Conservation (phyloP, 2,888 invertebrate species). For the Drosophila nigritarsus region DNA sequence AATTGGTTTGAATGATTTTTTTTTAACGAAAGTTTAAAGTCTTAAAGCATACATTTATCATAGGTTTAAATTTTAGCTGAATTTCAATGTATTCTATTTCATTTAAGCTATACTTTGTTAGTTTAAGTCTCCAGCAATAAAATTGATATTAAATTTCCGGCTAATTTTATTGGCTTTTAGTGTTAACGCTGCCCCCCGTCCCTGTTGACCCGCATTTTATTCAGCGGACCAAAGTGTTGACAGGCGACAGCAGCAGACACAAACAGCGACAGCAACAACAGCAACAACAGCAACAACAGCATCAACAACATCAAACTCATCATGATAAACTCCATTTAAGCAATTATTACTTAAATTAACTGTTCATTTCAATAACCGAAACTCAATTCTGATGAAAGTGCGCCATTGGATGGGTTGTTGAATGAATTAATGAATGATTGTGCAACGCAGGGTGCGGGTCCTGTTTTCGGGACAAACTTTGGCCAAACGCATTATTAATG, state of each 20-base stretch:
- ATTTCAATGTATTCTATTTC: neutral
- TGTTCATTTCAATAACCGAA: constrained; percentile 68
- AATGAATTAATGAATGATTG: neutral
- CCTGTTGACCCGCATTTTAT: constrained; percentile 55
- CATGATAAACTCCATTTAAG: constrained; percentile 62
- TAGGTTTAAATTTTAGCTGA: neutral
- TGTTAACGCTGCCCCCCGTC: constrained; percentile 1
- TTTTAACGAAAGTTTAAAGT: neutral
- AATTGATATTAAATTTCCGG: constrained; percentile 19
- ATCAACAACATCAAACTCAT: constrained; percentile 19
- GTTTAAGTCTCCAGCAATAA: constrained; percentile 12
- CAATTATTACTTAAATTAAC: constrained; percentile 76
- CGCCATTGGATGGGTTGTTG: neutral
- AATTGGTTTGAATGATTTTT: neutral
- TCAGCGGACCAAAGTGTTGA: constrained; percentile 56
- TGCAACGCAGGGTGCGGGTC: constrained; percentile 19
- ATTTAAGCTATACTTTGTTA: neutral
- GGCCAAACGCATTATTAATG: constrained; percentile 68
- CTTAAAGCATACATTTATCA: neutral
- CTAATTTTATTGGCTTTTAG: constrained; percentile 20
- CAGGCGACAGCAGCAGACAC: constrained; percentile 46
- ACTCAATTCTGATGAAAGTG: constrained; percentile 3
- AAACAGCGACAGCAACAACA: constrained; percentile 29
- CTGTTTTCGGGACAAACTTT: constrained; percentile 20
- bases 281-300: constrained; percentile 17